phyloP scores from a whole-genome alignment of 2,797 vertebrate species.

The Cyprinella venusta region DNA sequence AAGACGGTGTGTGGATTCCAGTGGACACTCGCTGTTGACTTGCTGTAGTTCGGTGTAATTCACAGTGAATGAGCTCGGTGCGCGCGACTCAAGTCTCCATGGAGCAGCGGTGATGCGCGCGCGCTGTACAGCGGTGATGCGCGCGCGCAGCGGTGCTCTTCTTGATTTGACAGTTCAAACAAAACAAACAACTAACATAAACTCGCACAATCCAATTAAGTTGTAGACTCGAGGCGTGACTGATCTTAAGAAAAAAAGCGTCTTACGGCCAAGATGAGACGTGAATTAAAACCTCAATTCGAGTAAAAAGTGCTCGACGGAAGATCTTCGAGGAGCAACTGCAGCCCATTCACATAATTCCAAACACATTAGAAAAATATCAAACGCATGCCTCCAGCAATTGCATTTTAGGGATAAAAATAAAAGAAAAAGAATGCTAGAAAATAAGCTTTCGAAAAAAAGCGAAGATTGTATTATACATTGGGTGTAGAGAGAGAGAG shows the following conservation, averaged over 20 bases:
- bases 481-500: neutral
- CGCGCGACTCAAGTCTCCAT: slow-evolving; percentile 40
- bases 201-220: slow-evolving; percentile 12
- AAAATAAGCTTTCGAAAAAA: slow-evolving; percentile 3
- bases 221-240: neutral
- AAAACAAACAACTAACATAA: slow-evolving; percentile 27
- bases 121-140: slow-evolving; percentile 48
- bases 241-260: neutral
- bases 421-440: neutral
- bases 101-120: slow-evolving; percentile 55
- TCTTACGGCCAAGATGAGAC: slow-evolving; percentile 9
- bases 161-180: slow-evolving; percentile 41
- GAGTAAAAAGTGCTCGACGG: neutral
- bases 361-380: slow-evolving; percentile 12
- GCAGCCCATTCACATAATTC: slow-evolving; percentile 14
- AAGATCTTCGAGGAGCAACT: slow-evolving; percentile 14
- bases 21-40: slow-evolving; percentile 34
- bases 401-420: neutral
- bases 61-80: slow-evolving; percentile 39
- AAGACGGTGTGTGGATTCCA: slow-evolving; percentile 32
- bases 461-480: neutral
- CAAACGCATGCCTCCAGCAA: neutral
- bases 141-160: slow-evolving; percentile 49
- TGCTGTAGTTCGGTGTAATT: slow-evolving; percentile 22
- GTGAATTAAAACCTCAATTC: neutral